Evolutionary conservation across 2,113 vertebrate species (phyloP).

Genomic region (Aegypius monachus): DNA sequence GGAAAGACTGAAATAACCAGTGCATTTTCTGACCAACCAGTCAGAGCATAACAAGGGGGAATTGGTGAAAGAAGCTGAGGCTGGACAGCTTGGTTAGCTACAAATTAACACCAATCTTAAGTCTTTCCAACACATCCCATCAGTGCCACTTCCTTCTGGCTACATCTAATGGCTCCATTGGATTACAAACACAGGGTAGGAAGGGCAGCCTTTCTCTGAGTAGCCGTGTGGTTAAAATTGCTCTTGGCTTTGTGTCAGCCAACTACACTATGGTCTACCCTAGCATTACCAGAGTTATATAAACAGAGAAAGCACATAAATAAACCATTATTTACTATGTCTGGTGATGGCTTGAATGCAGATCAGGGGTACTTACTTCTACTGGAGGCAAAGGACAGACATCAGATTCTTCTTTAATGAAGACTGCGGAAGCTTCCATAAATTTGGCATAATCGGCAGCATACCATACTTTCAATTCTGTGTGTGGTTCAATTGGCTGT

Average conservation of each 20-base stretch:
- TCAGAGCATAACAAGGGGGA: neutral
- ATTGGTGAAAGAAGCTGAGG: neutral
- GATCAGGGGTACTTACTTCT: neutral
- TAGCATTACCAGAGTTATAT: neutral
- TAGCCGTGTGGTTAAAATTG: neutral
- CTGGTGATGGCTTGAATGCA: neutral
- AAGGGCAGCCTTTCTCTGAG: neutral
- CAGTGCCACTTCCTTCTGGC: neutral
- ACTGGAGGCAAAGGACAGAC: constrained; percentile 5
- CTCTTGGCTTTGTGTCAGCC: neutral
- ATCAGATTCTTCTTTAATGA: constrained; percentile 40
- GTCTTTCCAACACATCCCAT: neutral
- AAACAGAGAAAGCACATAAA: neutral
- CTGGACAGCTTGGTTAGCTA: neutral
- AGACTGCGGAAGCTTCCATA: constrained; percentile 47
- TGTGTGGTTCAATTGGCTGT: constrained; percentile 25
- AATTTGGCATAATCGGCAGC: constrained; percentile 40
- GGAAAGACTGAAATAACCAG: neutral
- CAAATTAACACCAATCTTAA: neutral
- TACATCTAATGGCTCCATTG: neutral
- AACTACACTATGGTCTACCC: neutral
- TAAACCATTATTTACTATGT: neutral
- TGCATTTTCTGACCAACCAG: neutral
- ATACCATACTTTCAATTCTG: constrained; percentile 47
- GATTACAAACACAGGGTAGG: neutral